Evolutionary conservation across 2,797 vertebrate genomes (phyloP).

Genomic region (Takifugu rubripes): DNA sequence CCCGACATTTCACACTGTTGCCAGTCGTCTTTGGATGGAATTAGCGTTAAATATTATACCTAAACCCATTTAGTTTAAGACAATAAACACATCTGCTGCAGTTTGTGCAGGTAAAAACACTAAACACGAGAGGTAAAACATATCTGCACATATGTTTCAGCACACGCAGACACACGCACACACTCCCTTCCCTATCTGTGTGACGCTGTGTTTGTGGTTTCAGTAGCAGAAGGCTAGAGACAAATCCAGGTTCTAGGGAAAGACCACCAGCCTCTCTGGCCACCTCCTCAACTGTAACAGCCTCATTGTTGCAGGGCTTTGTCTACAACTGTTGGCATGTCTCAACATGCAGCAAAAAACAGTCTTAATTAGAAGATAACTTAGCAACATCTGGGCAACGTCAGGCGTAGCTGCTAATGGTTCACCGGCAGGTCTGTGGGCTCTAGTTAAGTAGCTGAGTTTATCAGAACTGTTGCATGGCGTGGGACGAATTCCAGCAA

Average conservation of each 20-base stretch:
- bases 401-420: not conserved
- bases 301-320: slow-evolving; percentile 23
- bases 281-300: slow-evolving; percentile 33
- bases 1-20: slow-evolving; percentile 41
- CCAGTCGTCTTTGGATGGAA: not conserved
- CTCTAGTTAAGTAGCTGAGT: slow-evolving; percentile 22
- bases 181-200: slow-evolving; percentile 68
- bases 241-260: slow-evolving; percentile 80
- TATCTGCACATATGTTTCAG: slow-evolving; percentile 4
- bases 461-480: slow-evolving; percentile 38
- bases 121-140: not conserved
- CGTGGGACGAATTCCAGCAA: slow-evolving; percentile 39
- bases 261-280: slow-evolving; percentile 64
- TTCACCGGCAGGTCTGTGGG: slow-evolving; percentile 24
- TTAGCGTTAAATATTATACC: not conserved
- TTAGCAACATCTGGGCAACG: slow-evolving; percentile 11
- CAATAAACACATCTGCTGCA: not conserved
- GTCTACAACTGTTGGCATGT: slow-evolving; percentile 23
- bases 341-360: slow-evolving; percentile 36
- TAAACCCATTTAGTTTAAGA: too few species aligned
- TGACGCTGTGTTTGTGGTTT: slow-evolving; percentile 73
- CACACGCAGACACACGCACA: slow-evolving; percentile 35
- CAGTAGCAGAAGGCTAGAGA: slow-evolving; percentile 79
- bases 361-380: slow-evolving; percentile 34
- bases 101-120: slow-evolving; percentile 19